These are phyloP conservation scores for Lacanobia wlatinum DNA, from an alignment of 2,888 invertebrate genomes.

Conservation along the genomic window DNA sequence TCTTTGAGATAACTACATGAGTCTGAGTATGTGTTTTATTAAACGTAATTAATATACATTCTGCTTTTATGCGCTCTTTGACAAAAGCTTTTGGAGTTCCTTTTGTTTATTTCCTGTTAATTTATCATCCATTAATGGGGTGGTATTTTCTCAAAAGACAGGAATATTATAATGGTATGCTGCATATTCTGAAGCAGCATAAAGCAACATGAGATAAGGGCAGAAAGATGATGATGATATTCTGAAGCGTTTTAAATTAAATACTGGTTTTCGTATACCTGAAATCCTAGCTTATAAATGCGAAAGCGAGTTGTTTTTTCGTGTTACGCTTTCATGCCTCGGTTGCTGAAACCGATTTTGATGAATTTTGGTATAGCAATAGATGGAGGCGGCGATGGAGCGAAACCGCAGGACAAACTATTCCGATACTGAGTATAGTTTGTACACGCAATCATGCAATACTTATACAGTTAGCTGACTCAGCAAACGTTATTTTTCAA, in stretches of 20 bases:
- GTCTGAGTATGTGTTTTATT: conserved; percentile 2
- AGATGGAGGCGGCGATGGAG: no score
- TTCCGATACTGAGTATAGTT: no score
- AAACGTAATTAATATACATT: background rate
- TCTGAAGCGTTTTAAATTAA: background rate
- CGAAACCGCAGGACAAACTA: no score
- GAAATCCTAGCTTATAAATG: background rate
- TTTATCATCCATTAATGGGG: background rate
- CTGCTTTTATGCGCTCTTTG: background rate
- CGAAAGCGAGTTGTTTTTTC: no score
- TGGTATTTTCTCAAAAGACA: no score
- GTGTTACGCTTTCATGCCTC: no score
- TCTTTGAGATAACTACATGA: conserved; percentile 7
- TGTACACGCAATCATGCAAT: no score
- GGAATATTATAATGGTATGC: background rate
- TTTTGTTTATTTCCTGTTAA: background rate
- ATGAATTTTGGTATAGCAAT: no score
- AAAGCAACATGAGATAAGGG: no score
- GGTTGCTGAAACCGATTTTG: no score
- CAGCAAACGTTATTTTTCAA: no score
- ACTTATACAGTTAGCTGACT: no score
- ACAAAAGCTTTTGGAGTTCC: background rate
- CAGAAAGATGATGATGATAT: background rate
- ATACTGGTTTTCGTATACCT: background rate
- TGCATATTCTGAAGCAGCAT: background rate